Base-by-base conservation (phyloP, 2,113 vertebrate species). In the Toxotes jaculatrix region DNA sequence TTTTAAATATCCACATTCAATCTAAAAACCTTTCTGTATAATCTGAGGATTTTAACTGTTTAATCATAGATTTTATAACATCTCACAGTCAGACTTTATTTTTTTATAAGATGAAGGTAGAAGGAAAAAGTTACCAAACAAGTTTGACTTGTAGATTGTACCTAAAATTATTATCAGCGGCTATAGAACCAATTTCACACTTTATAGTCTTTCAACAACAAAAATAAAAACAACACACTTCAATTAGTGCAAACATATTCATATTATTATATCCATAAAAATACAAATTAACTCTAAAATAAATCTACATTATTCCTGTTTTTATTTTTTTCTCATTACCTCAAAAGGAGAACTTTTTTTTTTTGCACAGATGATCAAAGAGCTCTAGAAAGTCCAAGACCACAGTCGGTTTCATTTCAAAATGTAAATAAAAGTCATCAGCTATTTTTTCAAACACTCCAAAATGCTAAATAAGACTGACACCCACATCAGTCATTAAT, bases 281-380 rank as follows among this genome's bases (percentile, higher is more conserved):
- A 23, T 36, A 69, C 21, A 69, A 55, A 55, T 38, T 21, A 13
- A 69, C 5, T 7, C 19, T 13, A 34, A 36, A 43, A 67, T 51
- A 36, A 36, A 68, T 51, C 34, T 10, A 23, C 12, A 9, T 56
- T 14, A 34, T 53, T 32, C 5, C n/a, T 31, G 12, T 65, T 16
- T 27, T 2, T 31, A 27, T 56, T 31, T 72, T 60, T 61, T 34
- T 45, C 14, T 59, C 19, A 16, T 79, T 80, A 84, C 82, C 82
- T 91, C 76, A 78, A 78, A 64, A 64, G 27, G 16, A 43, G 6
- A 45, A 49, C 17, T 47, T 74, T 56, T 69, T 71, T 79, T 69
- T 71, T 79, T 82, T 85, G 84, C 82, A 87, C 88, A 88, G 53
- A 36, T 64, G 60, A 74, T 86, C 49, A 61, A 73, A 81, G 53